These are phyloP conservation scores for Sinohyriopsis cumingii DNA, from an alignment of 2,888 invertebrate species.

Conservation along the genomic window DNA sequence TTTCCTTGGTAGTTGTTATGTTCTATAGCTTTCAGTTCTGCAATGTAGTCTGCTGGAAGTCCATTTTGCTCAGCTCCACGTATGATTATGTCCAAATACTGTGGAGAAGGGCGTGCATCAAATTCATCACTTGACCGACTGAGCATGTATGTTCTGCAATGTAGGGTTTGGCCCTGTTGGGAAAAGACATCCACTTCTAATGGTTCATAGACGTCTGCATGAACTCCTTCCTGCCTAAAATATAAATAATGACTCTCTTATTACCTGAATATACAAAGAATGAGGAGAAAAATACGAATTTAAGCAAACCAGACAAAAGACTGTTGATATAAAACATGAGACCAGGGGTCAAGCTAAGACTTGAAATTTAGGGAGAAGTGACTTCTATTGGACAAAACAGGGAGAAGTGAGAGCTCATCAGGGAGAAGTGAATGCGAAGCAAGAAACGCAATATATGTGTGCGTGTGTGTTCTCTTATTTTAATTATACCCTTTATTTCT, in stretches of 20 bases:
- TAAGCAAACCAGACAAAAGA: no score
- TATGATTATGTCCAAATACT: slow-evolving; percentile 82
- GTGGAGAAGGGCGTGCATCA: slow-evolving; percentile 79
- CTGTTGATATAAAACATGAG: no score
- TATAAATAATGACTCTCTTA: slow-evolving; percentile 5
- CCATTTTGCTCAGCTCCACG: slow-evolving; percentile 83
- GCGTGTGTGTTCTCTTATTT: no score
- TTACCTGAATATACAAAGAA: no score
- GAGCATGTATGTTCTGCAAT: slow-evolving; percentile 83
- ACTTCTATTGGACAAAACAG: no score
- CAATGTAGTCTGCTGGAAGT: slow-evolving; percentile 83
- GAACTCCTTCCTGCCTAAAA: slow-evolving; percentile 77
- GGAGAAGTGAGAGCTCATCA: no score
- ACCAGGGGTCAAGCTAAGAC: no score
- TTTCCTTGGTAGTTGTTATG: slow-evolving; percentile 82
- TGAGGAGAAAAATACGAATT: no score
- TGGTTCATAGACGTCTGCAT: slow-evolving; percentile 80
- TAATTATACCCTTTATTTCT: no score
- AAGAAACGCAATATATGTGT: no score
- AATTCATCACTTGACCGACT: neutral
- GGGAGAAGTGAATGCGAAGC: no score
- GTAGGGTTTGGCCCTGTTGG: slow-evolving; percentile 62
- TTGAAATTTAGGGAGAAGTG: no score
- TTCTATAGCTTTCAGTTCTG: slow-evolving; percentile 79
- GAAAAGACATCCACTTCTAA: slow-evolving; percentile 77